These are phyloP conservation scores for Sebastes vulpes DNA, from an alignment of 2,797 vertebrate species.

Conservation along the genomic window DNA sequence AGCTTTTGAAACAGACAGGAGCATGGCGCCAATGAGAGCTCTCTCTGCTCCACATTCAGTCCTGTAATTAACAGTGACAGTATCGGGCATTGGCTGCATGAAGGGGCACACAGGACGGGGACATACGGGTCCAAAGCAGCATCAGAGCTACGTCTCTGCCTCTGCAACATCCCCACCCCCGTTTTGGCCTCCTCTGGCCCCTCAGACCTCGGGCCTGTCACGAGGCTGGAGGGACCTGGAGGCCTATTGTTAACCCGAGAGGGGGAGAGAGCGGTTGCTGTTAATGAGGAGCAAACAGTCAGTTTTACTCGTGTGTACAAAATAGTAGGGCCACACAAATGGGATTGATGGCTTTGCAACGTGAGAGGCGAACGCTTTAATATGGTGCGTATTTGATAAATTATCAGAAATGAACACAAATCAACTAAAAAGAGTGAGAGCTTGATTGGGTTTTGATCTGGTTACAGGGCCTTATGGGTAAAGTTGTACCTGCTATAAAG, in stretches of 20 bases:
- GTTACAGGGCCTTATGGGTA: constrained; percentile 34
- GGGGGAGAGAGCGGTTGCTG: constrained; percentile 44
- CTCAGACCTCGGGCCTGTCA: constrained; percentile 70
- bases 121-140: constrained; percentile 45
- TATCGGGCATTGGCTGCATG: constrained; percentile 51
- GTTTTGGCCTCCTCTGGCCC: constrained; percentile 44
- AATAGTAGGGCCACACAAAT: constrained; percentile 51
- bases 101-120: constrained; percentile 57
- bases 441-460: constrained; percentile 20
- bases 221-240: constrained; percentile 65
- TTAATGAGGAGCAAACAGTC: constrained; percentile 79
- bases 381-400: constrained; percentile 14
- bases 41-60: constrained; percentile 73
- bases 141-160: constrained; percentile 45
- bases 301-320: constrained; percentile 57
- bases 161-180: constrained; percentile 2
- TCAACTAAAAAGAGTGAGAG: constrained; percentile 6
- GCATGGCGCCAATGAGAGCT: constrained; percentile 44
- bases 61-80: constrained; percentile 81
- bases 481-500: constrained; percentile 91
- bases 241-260: constrained; percentile 78
- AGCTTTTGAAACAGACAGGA: constrained; percentile 41
- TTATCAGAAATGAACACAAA: constrained; percentile 17
- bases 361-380: constrained; percentile 12
- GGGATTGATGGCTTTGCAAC: constrained; percentile 28